A percentile compares a stretch with the other conserved stretches of the same genome.
Evolutionary conservation across 2,113 vertebrate species (phyloP).

Genomic region (Oryzias woworae): DNA sequence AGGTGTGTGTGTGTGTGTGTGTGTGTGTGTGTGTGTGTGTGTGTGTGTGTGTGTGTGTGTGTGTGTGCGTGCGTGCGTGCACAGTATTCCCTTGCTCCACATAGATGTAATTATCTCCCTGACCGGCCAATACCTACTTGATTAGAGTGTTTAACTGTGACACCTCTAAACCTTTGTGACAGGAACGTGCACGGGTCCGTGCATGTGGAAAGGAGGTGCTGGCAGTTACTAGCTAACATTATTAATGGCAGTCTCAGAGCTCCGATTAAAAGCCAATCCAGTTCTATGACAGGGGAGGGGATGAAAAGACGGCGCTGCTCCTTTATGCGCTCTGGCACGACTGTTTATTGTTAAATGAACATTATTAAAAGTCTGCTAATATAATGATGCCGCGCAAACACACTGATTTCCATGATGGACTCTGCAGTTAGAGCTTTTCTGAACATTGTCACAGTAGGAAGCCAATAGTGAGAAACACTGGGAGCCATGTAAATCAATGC

Average conservation of each 20-base stretch:
- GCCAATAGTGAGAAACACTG: constrained; percentile 3
- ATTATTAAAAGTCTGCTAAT: too few species aligned
- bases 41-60: neutral
- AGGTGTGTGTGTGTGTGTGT: too few species aligned
- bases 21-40: too few species aligned
- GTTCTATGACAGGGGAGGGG: constrained; percentile 17
- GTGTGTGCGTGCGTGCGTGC: neutral
- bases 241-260: constrained; percentile 48
- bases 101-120: constrained; percentile 11
- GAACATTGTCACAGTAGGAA: neutral
- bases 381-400: too few species aligned
- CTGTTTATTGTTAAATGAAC: too few species aligned
- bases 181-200: neutral
- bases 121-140: constrained; percentile 15
- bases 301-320: neutral
- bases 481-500: constrained; percentile 24
- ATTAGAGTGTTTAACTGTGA: constrained; percentile 14
- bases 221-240: constrained; percentile 38
- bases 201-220: constrained; percentile 11
- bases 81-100: constrained; percentile 7
- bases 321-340: too few species aligned
- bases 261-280: constrained; percentile 35
- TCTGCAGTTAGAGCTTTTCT: constrained; percentile 1
- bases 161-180: constrained; percentile 1
- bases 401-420: too few species aligned